A percentile compares a stretch with the other conserved stretches of the same genome.
Evolutionary conservation across 2,113 vertebrate genomes (phyloP).

Genomic region (Crotophaga sulcirostris): DNA sequence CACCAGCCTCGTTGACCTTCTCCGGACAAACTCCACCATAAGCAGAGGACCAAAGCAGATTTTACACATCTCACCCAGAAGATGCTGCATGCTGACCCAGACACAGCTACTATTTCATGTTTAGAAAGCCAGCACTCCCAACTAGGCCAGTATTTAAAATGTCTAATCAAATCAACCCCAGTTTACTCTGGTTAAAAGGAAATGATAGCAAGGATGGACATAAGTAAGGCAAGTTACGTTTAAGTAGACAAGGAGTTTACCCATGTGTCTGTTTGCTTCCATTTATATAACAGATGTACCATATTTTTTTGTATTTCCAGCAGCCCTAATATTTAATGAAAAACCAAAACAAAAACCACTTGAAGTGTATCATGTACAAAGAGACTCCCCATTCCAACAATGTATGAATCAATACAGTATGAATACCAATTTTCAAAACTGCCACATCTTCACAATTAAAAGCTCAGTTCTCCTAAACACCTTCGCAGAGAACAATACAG

Average conservation of each 20-base stretch:
- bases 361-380: background rate
- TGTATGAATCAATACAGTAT: background rate
- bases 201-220: background rate
- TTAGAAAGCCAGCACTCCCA: background rate
- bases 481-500: background rate
- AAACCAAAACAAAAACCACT: background rate
- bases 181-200: background rate
- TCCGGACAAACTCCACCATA: background rate
- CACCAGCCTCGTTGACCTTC: no score
- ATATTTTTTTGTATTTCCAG: background rate
- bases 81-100: background rate
- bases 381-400: background rate
- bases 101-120: background rate
- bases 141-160: background rate
- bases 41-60: background rate
- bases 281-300: background rate
- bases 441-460: background rate
- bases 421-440: background rate
- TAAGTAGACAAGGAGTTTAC: background rate
- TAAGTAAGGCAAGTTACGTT: background rate
- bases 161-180: background rate
- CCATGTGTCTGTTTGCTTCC: background rate
- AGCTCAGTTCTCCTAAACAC: background rate
- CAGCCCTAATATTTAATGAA: background rate
- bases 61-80: background rate